phyloP scores from a whole-genome alignment of 2,888 invertebrate species.

The Psylliodes chrysocephalus region DNA sequence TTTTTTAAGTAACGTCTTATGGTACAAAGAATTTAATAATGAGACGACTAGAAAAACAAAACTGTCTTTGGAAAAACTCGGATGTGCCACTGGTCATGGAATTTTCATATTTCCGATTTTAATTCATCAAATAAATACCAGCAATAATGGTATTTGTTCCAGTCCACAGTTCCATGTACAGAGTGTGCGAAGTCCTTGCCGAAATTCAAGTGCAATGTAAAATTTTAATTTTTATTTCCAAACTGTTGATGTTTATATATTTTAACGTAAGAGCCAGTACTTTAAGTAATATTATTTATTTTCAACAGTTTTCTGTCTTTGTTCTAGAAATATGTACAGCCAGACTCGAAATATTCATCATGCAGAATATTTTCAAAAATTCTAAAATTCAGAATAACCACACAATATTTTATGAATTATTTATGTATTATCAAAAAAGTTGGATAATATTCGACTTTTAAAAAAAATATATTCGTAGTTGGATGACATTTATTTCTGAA shows the following conservation, averaged over 20 bases:
- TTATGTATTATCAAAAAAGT: no score
- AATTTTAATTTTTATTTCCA: conserved; percentile 57
- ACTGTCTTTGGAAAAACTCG: conserved; percentile 11
- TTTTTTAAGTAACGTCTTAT: conserved; percentile 41
- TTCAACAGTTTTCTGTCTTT: conserved; percentile 60
- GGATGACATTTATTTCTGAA: no score
- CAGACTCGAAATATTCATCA: conserved; percentile 47
- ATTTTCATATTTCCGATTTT: background rate
- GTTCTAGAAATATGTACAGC: conserved; percentile 57
- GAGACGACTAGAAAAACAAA: conserved; percentile 44
- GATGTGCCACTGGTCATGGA: background rate
- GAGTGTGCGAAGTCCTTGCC: conserved; percentile 13
- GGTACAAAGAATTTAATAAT: conserved; percentile 49
- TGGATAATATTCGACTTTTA: no score
- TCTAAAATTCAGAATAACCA: no score
- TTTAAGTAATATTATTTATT: conserved; percentile 64
- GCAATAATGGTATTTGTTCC: no score
- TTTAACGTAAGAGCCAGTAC: conserved; percentile 66
- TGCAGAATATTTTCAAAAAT: no score
- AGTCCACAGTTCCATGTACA: background rate
- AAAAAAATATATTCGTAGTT: no score
- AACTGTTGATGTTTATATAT: conserved; percentile 65
- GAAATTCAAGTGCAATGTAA: conserved; percentile 58
- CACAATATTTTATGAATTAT: no score
- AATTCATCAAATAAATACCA: no score